phyloP scores from a whole-genome alignment of 2,888 invertebrate genomes.

The Strigamia maritima region DNA sequence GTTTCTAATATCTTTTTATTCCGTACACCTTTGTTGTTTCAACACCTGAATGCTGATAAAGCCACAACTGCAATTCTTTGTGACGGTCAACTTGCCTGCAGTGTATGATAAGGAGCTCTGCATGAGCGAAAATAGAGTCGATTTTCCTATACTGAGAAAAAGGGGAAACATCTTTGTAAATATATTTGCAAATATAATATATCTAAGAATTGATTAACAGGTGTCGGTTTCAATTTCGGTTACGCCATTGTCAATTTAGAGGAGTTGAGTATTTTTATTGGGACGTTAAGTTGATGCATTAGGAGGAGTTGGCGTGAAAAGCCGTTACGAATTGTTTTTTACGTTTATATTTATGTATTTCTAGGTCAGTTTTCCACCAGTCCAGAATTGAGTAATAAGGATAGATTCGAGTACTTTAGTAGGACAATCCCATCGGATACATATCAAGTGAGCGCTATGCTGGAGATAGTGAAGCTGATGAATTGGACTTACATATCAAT shows the following conservation, averaged over 20 bases:
- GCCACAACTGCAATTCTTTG: not conserved
- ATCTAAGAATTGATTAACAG: not conserved
- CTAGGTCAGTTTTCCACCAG: conserved; percentile 92
- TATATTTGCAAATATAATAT: not conserved
- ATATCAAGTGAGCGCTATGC: conserved; percentile 92
- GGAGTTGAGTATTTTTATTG: not conserved
- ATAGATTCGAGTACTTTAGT: conserved; percentile 90
- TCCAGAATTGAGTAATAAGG: conserved; percentile 88
- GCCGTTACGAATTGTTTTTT: not conserved
- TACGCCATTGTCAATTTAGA: not conserved
- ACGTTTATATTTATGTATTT: conserved; percentile 45
- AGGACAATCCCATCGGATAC: conserved; percentile 92
- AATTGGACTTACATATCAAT: conserved; percentile 93
- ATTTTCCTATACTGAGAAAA: not conserved
- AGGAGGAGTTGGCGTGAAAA: no score
- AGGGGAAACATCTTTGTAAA: not conserved
- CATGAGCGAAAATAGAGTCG: not conserved
- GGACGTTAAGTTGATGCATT: no score
- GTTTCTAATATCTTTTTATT: not conserved
- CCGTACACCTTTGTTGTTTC: not conserved
- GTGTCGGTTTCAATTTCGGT: not conserved
- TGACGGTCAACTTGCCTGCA: not conserved
- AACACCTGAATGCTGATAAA: not conserved
- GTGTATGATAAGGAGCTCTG: not conserved
- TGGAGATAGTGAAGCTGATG: conserved; percentile 80